Evolutionary conservation across 2,888 invertebrate genomes (phyloP).

Genomic region (Xanthorhoe designata): DNA sequence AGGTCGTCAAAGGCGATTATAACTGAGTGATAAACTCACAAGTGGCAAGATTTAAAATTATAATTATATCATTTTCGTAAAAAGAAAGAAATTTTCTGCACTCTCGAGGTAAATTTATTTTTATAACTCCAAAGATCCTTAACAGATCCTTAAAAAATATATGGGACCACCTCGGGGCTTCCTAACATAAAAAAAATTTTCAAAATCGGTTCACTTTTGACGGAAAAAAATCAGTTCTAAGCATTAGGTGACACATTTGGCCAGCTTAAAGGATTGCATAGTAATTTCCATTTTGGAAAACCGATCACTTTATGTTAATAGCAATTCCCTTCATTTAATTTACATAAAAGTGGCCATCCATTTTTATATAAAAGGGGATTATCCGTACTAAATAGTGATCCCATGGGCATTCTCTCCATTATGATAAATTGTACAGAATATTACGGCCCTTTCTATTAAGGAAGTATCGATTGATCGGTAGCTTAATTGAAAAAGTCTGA

Average conservation of each 20-base stretch:
- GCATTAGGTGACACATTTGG: slow-evolving; percentile 58
- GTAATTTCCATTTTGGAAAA: slow-evolving; percentile 58
- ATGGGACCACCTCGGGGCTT: no score
- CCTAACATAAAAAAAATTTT: no score
- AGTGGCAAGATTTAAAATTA: no score
- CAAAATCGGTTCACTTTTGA: no score
- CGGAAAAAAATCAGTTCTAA: no score
- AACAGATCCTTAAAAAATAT: no score
- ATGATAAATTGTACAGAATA: slow-evolving; percentile 52
- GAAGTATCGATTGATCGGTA: slow-evolving; percentile 49
- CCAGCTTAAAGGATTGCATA: slow-evolving; percentile 56
- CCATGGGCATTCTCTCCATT: slow-evolving; percentile 72
- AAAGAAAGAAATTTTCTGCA: no score
- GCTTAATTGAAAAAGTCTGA: slow-evolving; percentile 33
- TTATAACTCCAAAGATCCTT: no score
- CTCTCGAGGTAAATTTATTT: no score
- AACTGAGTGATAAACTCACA: no score
- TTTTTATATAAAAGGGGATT: slow-evolving; percentile 83
- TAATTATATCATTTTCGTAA: no score
- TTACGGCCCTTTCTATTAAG: slow-evolving; percentile 55
- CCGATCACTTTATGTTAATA: slow-evolving; percentile 61
- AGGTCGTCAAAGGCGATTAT: no score
- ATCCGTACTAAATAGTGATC: slow-evolving; percentile 76
- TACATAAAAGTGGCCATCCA: slow-evolving; percentile 79
- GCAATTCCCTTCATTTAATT: slow-evolving; percentile 77